phyloP scores from a whole-genome alignment of 2,888 invertebrate genomes.

The Sarcophaga rosellei region DNA sequence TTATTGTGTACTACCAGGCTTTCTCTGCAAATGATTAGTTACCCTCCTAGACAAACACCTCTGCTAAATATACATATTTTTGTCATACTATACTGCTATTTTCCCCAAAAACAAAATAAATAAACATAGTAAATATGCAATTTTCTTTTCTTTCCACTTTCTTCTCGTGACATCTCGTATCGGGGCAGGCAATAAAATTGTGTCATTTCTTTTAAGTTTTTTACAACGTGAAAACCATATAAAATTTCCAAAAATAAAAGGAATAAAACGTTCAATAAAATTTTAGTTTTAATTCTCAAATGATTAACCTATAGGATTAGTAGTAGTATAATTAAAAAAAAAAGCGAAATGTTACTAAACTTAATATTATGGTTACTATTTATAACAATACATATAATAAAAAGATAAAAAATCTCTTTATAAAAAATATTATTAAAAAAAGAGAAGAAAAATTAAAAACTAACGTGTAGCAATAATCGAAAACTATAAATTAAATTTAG shows the following conservation, averaged over 20 bases:
- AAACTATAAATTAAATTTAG: constrained; percentile 29
- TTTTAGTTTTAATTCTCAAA: too few species aligned
- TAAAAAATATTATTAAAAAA: constrained; percentile 7
- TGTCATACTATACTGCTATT: constrained; percentile 57
- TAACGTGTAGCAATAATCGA: constrained; percentile 27
- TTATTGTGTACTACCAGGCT: too few species aligned
- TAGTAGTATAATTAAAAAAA: neutral
- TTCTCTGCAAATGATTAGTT: neutral
- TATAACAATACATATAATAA: constrained; percentile 59
- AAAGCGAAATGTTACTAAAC: constrained; percentile 43
- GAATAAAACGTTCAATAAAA: too few species aligned
- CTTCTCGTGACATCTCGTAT: constrained; percentile 21
- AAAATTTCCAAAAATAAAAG: constrained; percentile 28
- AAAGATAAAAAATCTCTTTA: constrained; percentile 36
- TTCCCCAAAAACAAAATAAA: constrained; percentile 17
- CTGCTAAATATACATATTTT: neutral
- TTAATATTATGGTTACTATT: constrained; percentile 63
- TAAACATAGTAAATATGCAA: constrained; percentile 23
- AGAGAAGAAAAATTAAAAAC: constrained; percentile 8
- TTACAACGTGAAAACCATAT: constrained; percentile 52
- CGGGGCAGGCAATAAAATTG: constrained; percentile 18
- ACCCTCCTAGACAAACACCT: neutral
- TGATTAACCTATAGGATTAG: neutral
- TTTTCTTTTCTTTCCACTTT: constrained; percentile 30
- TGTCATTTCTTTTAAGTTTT: constrained; percentile 62